Evolutionary conservation across 1,140 invertebrate species (phyloP).

Genomic region (Drosophila tsacasi): DNA sequence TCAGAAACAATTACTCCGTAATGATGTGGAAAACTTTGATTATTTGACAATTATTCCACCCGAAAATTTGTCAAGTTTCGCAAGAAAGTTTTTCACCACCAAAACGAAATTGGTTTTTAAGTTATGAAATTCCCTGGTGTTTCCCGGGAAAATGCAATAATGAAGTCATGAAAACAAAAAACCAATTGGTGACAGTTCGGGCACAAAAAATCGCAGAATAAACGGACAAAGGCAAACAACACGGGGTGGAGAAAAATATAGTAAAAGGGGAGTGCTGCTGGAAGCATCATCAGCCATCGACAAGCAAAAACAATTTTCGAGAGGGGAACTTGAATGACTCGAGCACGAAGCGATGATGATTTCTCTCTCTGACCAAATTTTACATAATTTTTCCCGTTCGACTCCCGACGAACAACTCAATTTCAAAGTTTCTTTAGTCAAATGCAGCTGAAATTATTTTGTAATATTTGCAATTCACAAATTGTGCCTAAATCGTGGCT

Average conservation of each 20-base stretch:
- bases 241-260: slow-evolving; percentile 6
- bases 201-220: slow-evolving; percentile 11
- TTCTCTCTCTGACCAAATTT: slow-evolving; percentile 46
- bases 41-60: slow-evolving; percentile 29
- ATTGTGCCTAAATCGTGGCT: slow-evolving; percentile 52
- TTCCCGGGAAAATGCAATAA: slow-evolving; percentile 41
- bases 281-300: slow-evolving; percentile 25
- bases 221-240: slow-evolving; percentile 27
- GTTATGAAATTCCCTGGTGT: slow-evolving; percentile 62
- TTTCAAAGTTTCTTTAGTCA: slow-evolving; percentile 56
- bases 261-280: slow-evolving; percentile 23
- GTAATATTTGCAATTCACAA: slow-evolving; percentile 76
- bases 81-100: slow-evolving; percentile 9
- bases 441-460: slow-evolving; percentile 65
- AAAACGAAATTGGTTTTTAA: slow-evolving; percentile 37
- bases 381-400: slow-evolving; percentile 59
- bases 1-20: not conserved
- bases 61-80: slow-evolving; percentile 8
- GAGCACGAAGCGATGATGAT: slow-evolving; percentile 51
- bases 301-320: slow-evolving; percentile 36
- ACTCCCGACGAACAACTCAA: slow-evolving; percentile 60
- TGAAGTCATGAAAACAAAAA: slow-evolving; percentile 62
- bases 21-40: slow-evolving; percentile 24
- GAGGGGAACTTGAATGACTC: slow-evolving; percentile 43
- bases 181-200: slow-evolving; percentile 54